Evolutionary conservation across 2,797 vertebrate species (phyloP), one percentile per base, ranked within the genome.

Genomic region (Psittacula derbiana): DNA sequence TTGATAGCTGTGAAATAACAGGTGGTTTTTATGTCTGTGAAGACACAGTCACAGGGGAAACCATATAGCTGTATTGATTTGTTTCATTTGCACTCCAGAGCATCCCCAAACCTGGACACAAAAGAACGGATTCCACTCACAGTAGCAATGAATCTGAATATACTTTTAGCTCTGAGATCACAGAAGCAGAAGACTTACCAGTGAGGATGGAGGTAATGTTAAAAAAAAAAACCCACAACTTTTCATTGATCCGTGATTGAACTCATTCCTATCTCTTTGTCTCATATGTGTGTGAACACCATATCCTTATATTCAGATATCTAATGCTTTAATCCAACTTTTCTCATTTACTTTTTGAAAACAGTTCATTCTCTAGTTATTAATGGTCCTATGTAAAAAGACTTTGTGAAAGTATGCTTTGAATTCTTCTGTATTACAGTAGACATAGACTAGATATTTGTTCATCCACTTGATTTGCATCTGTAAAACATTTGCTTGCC

Each of bases 101-200:
- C 78, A 97, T 98, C 72, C 98, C 99, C 87, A 99, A 99, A 96
- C 99, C 99, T 74, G 99, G 99, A 71, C 99, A 99, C 98, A 99
- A 98, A 97, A 98, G 99, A 97, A 99, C 98, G 2, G 99, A 99
- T 93, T 99, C 99, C 80, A 99, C 99, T 30, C 99, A 99, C 97
- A 99, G 99, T 97, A 99, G 99, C 98, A 99, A 99, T 96, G 99
- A 99, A 93, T 99, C 99, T n/a, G 99, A 99, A 93, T 99, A 98
- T 95, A 99, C 99, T 41, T 99, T 99, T 96, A 99, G 98, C 98
- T 99, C 99, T 2, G 99, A 99, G 97, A 98, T 99, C 92, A 98
- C 98, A 20, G 99, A 99, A 95, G 97, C 98, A 28, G 99, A 99
- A 95, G 99, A 99, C 24, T 97, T 98, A 71, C 98, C 98, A 57